phyloP scores from a whole-genome alignment of 2,797 vertebrate genomes.

The Meda fulgida region DNA sequence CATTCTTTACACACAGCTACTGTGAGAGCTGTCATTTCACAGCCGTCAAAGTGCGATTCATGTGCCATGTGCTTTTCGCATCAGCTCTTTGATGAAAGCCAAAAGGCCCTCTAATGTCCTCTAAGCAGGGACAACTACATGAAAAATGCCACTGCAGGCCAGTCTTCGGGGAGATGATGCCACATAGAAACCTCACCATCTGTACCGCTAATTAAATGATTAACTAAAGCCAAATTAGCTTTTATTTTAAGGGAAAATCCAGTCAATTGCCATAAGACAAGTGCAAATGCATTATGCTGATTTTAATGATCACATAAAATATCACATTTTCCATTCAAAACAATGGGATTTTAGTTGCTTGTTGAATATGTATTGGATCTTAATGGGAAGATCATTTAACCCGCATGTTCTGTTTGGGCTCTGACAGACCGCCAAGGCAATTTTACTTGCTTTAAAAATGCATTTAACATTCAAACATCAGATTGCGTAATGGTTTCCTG shows the following conservation, averaged over 20 bases:
- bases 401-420: background rate
- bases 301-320: background rate
- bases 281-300: background rate
- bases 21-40: constrained; percentile 86
- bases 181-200: constrained; percentile 36
- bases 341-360: background rate
- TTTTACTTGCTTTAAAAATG: constrained; percentile 20
- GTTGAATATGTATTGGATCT: background rate
- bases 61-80: constrained; percentile 60
- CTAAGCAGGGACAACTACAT: constrained; percentile 44
- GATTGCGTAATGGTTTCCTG: background rate
- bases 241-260: constrained; percentile 14
- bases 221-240: constrained; percentile 33
- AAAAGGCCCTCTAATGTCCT: constrained; percentile 40
- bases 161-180: constrained; percentile 28
- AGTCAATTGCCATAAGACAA: constrained; percentile 6
- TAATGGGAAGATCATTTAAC: background rate
- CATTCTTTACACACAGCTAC: constrained; percentile 81
- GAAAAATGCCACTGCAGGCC: constrained; percentile 27
- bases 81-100: constrained; percentile 35
- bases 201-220: constrained; percentile 47
- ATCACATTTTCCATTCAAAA: constrained; percentile 5
- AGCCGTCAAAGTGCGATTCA: constrained; percentile 81
- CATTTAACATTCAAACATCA: constrained; percentile 3
- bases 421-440: constrained; percentile 9